These are phyloP conservation scores for Ditula angustiorana DNA, from an alignment of 2,888 invertebrate species.

Conservation along the genomic window DNA sequence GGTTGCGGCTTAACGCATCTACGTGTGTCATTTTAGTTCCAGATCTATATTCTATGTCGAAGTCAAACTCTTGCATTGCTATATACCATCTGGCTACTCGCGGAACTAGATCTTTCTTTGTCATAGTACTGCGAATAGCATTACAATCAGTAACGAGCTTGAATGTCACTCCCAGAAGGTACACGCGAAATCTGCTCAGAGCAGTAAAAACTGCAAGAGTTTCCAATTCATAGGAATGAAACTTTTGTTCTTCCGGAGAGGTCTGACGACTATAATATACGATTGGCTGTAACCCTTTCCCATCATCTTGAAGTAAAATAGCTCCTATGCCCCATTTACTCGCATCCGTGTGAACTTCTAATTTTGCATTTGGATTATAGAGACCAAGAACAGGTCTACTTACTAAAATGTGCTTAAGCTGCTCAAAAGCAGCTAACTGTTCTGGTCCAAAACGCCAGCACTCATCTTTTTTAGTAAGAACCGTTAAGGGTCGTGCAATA, in stretches of 20 bases:
- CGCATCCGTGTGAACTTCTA: constrained; percentile 36
- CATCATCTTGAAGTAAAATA: constrained; percentile 18
- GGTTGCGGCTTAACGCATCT: constrained; percentile 34
- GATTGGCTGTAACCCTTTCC: constrained; percentile 10
- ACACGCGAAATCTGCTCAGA: constrained; percentile 38
- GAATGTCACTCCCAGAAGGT: constrained; percentile 29
- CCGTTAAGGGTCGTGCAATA: background rate
- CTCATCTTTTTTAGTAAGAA: background rate
- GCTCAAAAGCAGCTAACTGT: background rate
- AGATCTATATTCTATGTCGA: constrained; percentile 38
- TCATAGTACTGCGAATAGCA: constrained; percentile 37
- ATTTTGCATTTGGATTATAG: constrained; percentile 19
- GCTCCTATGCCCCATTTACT: constrained; percentile 24
- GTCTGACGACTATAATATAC: too few relatives aligned
- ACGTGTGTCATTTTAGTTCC: constrained; percentile 33
- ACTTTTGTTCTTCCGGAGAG: constrained; percentile 23
- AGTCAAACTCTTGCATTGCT: constrained; percentile 45
- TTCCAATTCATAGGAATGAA: constrained; percentile 25
- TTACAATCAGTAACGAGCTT: constrained; percentile 30
- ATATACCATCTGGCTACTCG: constrained; percentile 44
- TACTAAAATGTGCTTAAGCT: background rate
- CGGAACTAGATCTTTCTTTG: constrained; percentile 40
- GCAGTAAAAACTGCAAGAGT: constrained; percentile 12
- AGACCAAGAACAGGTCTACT: constrained; percentile 27
- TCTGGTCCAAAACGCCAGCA: background rate